Evolutionary conservation across 2,113 vertebrate species (phyloP), one percentile per base, ranked within the genome.

Genomic region (Albula goreensis): DNA sequence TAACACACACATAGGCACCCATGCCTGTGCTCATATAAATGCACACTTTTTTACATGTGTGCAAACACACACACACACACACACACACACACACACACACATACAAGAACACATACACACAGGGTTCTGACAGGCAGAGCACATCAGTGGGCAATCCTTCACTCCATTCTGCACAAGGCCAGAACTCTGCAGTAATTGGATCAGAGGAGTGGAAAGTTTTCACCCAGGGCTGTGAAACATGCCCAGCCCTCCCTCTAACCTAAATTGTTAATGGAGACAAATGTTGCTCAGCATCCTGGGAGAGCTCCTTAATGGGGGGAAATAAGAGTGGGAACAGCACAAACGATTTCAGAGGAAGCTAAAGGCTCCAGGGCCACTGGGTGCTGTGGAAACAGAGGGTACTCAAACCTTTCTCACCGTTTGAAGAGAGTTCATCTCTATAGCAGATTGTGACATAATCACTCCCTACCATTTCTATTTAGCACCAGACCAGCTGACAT

Each of bases 251-350:
- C 90, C 89, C 92, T 74, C 91, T 92, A 95, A 94, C 92, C 92
- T 91, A 93, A 92, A 94, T 92, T 92, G 92, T 93, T 95, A 95
- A 95, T 95, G 92, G 94, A 94, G 94, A 95, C 93, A 95, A 94
- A 95, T 94, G 93, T 91, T 94, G 89, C 92, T 88, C 53, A 86
- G 91, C 89, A 92, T 93, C 93, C 94, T 94, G 91, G 91, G 94
- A 94, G 93, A 92, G 86, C 91, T 92, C 87, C 88, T 87, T 94
- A 93, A 94, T 93, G 89, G 93, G 91, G 89, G 85, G 90, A 91
- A 63, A 89, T 80, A 91, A 89, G 87, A 88, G 82, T 87, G 87
- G 89, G 89, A 92, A 85, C 86, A 85, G 84, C 78, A 70, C 83
- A 85, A 80, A 78, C 31, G 78, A 85, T 88, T 84, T 80, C 77